Evolutionary conservation across 2,797 vertebrate species (phyloP), one percentile per base, ranked within the genome.

Genomic region (Tapera naevia): DNA sequence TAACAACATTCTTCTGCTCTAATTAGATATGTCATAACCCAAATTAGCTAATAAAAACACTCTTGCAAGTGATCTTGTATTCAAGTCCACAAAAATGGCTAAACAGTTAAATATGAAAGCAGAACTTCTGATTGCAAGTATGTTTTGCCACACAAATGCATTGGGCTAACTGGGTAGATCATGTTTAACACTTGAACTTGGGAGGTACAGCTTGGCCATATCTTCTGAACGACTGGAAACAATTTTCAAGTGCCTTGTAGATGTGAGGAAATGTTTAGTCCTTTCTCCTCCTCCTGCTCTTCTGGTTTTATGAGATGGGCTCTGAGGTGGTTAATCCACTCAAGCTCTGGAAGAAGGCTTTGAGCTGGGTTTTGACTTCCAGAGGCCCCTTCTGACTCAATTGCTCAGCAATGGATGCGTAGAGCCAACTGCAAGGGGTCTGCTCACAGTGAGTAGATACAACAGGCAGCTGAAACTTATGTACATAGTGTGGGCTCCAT

Each of bases 21-120:
- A 75, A 62, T 23, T 89, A 79, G 87, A 92, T 61, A 66, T 71
- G 56, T 39, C 71, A 17, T 24, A 43, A 74, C 46, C 43, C 56
- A 81, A 92, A 93, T 89, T 43, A 83, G 53, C 25, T 35, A 48
- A 51, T 79, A 80, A 87, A 92, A 91, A 53, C 27, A 14, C 48
- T 48, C 45, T 73, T 57, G 45, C 41, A 76, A 73, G 61, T 32
- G 56, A 33, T 48, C 66, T 56, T n/a, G 12, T 53, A 24, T 15
- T 43, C 30, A 73, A 81, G n/a, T 17, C 80, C 50, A n/a, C 11
- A 58, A 54, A 85, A 67, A 66, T 15, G 19, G 18, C 56, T 45
- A 12, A 66, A 35, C 2, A 2, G 80, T 72, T 73, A 18, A 39
- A n/a, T n/a, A 27, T 54, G 53, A 64, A 54, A 56, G 28, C 43